phyloP scores from a whole-genome alignment of 2,888 invertebrate genomes.

The Argyresthia albistria region DNA sequence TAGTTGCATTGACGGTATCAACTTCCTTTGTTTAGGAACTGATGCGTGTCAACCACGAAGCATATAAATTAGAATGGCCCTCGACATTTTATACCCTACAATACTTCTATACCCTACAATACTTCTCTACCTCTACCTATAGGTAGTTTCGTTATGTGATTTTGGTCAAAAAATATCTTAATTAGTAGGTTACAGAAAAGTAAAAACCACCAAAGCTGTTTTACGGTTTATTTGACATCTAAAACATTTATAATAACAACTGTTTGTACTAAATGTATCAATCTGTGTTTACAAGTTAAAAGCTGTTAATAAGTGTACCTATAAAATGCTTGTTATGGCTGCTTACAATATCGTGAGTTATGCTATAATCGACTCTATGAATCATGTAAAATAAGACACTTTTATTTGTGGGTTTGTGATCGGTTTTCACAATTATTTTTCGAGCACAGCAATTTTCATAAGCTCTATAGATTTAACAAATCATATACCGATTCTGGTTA shows the following conservation, averaged over 20 bases:
- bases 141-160: too few species aligned
- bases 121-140: too few species aligned
- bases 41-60: too few species aligned
- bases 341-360: slow-evolving; percentile 33
- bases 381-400: slow-evolving; percentile 35
- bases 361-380: slow-evolving; percentile 42
- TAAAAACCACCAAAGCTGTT: slow-evolving; percentile 27
- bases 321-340: slow-evolving; percentile 50
- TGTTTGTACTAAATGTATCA: slow-evolving; percentile 67
- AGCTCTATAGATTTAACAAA: background rate
- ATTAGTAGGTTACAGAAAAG: too few species aligned
- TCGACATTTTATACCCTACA: too few species aligned
- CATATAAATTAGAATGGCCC: too few species aligned
- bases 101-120: too few species aligned
- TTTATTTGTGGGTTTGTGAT: slow-evolving; percentile 20
- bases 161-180: too few species aligned
- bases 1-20: slow-evolving; percentile 12
- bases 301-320: slow-evolving; percentile 54
- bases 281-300: slow-evolving; percentile 59
- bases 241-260: slow-evolving; percentile 61
- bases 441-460: background rate
- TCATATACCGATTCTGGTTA: background rate
- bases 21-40: slow-evolving; percentile 16
- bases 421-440: background rate
- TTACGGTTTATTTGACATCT: slow-evolving; percentile 65